Evolutionary conservation across 2,113 vertebrate genomes (phyloP).

Genomic region (Turdus rufiventris): DNA sequence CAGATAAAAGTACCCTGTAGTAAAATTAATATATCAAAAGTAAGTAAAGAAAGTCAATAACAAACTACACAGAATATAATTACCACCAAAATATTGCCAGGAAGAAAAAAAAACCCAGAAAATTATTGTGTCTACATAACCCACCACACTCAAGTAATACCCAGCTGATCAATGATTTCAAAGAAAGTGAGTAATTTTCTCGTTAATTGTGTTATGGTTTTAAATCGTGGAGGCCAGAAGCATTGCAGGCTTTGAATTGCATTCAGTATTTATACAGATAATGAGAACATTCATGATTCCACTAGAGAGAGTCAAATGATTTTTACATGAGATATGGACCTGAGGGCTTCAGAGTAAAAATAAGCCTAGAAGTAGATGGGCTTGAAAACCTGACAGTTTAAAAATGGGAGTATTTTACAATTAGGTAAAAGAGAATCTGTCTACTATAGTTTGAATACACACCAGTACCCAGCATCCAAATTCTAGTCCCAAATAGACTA

Average conservation of each 20-base stretch:
- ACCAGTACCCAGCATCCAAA: background rate
- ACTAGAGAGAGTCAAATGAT: background rate
- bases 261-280: background rate
- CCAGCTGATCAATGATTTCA: background rate
- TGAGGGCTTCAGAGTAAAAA: background rate
- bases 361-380: background rate
- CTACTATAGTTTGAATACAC: background rate
- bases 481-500: background rate
- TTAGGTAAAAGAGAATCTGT: background rate
- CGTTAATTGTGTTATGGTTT: background rate
- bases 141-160: background rate
- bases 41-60: background rate
- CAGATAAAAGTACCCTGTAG: background rate
- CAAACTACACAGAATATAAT: background rate
- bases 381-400: background rate
- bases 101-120: background rate
- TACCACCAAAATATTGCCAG: background rate
- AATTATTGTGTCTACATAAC: background rate
- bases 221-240: background rate
- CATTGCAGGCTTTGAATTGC: background rate
- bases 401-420: background rate
- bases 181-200: background rate
- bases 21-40: slow-evolving; percentile 4
- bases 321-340: background rate
- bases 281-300: background rate